Evolutionary conservation across 2,888 invertebrate species (phyloP).

Genomic region (Drosophila incognita): DNA sequence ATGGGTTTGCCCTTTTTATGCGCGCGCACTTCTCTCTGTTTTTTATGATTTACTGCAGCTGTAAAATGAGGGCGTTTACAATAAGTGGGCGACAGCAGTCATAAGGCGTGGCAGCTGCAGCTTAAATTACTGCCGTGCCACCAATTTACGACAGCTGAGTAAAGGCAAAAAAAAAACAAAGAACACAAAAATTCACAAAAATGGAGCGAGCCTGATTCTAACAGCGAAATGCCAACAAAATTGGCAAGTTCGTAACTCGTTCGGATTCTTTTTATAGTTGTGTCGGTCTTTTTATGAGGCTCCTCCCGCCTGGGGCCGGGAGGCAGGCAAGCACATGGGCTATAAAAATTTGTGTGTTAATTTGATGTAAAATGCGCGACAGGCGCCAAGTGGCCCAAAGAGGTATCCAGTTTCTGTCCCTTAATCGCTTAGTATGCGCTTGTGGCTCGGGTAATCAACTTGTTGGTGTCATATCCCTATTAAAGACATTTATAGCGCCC

Average conservation of each 20-base stretch:
- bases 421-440: conserved; percentile 46
- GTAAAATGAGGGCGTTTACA: conserved; percentile 63
- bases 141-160: conserved; percentile 64
- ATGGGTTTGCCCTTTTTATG: conserved; percentile 64
- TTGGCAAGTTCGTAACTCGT: conserved; percentile 71
- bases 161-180: conserved; percentile 1
- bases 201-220: conserved; percentile 5
- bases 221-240: conserved; percentile 53
- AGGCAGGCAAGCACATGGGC: conserved; percentile 40
- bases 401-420: conserved; percentile 25
- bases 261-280: conserved; percentile 78
- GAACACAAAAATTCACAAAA: conserved; percentile 18
- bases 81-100: conserved; percentile 33
- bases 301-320: conserved; percentile 1
- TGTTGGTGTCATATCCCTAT: conserved; percentile 21
- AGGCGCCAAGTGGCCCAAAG: conserved; percentile 52
- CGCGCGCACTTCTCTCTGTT: conserved; percentile 30
- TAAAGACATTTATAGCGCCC: conserved; percentile 1
- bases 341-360: conserved; percentile 77
- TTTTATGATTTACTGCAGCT: conserved; percentile 71
- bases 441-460: conserved; percentile 26
- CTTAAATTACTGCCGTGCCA: conserved; percentile 57
- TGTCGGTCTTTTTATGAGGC: conserved; percentile 62
- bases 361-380: conserved; percentile 72
- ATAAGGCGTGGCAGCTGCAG: conserved; percentile 46